A percentile compares a stretch with the other conserved stretches of the same genome.
Evolutionary conservation across 2,113 vertebrate genomes (phyloP).

Genomic region (Microtus pennsylvanicus): DNA sequence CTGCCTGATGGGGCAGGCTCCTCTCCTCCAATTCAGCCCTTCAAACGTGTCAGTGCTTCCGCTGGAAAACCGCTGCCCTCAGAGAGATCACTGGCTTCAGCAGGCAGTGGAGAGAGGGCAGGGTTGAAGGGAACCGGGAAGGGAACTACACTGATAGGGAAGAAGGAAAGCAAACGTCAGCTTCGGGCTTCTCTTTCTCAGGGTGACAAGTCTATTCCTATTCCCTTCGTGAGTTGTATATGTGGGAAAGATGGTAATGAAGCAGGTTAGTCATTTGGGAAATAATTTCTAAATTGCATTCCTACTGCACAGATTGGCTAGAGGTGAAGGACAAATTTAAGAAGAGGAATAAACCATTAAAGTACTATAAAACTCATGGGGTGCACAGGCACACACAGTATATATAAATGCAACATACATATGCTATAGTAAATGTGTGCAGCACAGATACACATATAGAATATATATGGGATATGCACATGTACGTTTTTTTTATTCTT

Average conservation of each 20-base stretch:
- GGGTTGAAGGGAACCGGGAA: not conserved
- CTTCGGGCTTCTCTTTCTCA: not conserved
- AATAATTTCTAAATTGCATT: constrained; percentile 25
- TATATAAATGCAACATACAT: not conserved
- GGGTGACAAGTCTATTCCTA: not conserved
- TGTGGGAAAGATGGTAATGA: not conserved
- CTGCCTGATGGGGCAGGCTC: not conserved
- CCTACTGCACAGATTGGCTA: not conserved
- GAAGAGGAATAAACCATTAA: constrained; percentile 20
- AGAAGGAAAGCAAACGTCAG: not conserved
- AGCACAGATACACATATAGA: not conserved
- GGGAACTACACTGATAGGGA: not conserved
- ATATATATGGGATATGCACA: not conserved
- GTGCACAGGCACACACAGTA: not conserved
- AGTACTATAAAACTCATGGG: not conserved
- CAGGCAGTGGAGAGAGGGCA: not conserved
- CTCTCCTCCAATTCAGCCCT: not conserved
- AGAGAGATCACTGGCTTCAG: constrained; percentile 17
- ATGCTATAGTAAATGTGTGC: too few relatives aligned
- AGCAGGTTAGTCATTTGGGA: not conserved
- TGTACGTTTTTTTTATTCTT: not conserved
- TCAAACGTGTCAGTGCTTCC: not conserved
- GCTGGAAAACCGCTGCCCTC: not conserved
- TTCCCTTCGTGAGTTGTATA: not conserved
- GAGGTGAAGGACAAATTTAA: constrained; percentile 40